Evolutionary conservation across 1,140 invertebrate genomes (phyloP).

Genomic region (Drosophila tropicalis): DNA sequence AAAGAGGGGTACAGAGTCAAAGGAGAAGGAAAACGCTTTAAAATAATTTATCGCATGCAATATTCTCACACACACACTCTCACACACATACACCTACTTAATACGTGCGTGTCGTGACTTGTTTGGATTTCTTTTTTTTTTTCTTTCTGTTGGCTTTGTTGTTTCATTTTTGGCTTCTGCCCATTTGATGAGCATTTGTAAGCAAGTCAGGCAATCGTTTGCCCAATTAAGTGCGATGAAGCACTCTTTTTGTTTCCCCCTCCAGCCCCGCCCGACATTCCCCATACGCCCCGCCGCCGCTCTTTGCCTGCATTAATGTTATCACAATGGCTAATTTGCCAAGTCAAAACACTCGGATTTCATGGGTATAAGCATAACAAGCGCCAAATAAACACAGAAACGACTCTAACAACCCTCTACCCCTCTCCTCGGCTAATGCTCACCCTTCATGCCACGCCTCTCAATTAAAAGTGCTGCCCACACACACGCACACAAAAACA

Average conservation of each 20-base stretch:
- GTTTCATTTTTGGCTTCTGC: conserved; percentile 29
- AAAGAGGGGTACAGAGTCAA: background rate
- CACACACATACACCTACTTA: conserved; percentile 14
- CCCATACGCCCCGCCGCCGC: background rate
- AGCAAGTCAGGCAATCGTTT: conserved; percentile 78
- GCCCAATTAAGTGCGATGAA: conserved; percentile 71
- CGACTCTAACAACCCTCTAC: background rate
- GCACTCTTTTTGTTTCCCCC: conserved; percentile 29
- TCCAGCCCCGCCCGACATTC: background rate
- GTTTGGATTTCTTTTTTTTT: conserved; percentile 31
- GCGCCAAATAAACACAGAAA: conserved; percentile 56
- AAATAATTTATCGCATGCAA: conserved; percentile 79
- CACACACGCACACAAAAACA: background rate
- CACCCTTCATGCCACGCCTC: background rate
- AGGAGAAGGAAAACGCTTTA: conserved; percentile 49
- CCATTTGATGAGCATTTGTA: conserved; percentile 59
- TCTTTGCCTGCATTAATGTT: conserved; percentile 54
- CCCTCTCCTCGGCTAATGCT: background rate
- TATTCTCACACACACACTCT: conserved; percentile 48
- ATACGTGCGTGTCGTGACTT: conserved; percentile 57
- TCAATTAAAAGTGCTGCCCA: conserved; percentile 41
- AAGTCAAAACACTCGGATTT: conserved; percentile 76
- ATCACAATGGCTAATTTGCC: conserved; percentile 76
- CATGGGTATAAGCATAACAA: conserved; percentile 34
- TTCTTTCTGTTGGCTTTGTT: conserved; percentile 8